These are phyloP conservation scores for Elysia crispata DNA, from an alignment of 2,888 invertebrate species.

Conservation along the genomic window DNA sequence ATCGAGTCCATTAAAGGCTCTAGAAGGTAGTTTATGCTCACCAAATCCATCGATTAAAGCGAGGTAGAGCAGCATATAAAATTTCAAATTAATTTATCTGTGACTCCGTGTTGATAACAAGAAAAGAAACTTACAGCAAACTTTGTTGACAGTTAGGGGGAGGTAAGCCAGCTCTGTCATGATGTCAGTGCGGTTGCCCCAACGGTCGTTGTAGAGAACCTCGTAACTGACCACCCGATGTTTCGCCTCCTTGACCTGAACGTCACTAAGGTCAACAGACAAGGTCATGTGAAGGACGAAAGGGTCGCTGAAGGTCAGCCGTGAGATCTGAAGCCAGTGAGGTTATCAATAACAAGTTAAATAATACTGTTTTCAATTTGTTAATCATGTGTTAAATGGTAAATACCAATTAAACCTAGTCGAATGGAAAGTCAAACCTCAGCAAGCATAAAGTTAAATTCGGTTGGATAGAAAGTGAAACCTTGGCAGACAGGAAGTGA, in stretches of 20 bases:
- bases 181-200: conserved; percentile 47
- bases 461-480: no score
- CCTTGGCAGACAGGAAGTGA: no score
- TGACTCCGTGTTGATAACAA: no score
- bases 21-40: no score
- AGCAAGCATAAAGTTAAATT: no score
- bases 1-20: no score
- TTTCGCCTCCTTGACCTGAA: not conserved
- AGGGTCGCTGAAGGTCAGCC: conserved; percentile 53
- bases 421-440: no score
- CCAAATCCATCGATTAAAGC: no score
- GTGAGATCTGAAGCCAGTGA: conserved; percentile 42
- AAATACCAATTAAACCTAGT: no score
- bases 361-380: not conserved
- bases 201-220: conserved; percentile 44
- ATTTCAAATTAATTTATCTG: no score
- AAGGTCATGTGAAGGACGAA: conserved; percentile 37
- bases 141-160: conserved; percentile 31
- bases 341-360: not conserved
- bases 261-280: conserved; percentile 40
- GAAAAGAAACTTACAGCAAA: conserved; percentile 42
- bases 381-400: not conserved
- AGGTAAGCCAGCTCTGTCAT: conserved; percentile 36
- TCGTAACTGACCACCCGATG: conserved; percentile 47
- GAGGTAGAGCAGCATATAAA: no score